Percentiles rank a stretch among this genome's conserved stretches.
These are phyloP conservation scores for Drosophila nasuta DNA, from an alignment of 1,140 invertebrate species.

Conservation along the genomic window DNA sequence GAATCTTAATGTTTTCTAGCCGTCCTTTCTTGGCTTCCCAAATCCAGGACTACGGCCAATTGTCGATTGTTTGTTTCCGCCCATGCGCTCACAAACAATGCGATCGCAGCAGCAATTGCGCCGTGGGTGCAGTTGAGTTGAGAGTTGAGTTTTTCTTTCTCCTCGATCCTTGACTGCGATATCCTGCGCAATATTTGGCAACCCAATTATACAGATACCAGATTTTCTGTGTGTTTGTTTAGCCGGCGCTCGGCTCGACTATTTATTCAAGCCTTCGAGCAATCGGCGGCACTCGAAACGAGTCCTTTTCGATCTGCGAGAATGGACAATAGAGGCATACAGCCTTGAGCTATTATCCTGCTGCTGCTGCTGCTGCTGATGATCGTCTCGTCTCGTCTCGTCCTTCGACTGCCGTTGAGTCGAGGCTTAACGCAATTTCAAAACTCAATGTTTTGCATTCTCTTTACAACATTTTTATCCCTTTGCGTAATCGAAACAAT, in stretches of 20 bases:
- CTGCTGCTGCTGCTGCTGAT: neutral
- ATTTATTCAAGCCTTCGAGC: slow-evolving; percentile 69
- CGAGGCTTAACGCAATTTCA: slow-evolving; percentile 32
- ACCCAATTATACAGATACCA: slow-evolving; percentile 71
- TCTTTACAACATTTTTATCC: slow-evolving; percentile 34
- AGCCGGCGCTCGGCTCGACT: slow-evolving; percentile 56
- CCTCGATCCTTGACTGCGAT: slow-evolving; percentile 14
- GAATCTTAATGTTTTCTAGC: slow-evolving; percentile 44
- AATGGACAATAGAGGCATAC: slow-evolving; percentile 69
- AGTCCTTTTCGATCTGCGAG: neutral
- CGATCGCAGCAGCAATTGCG: slow-evolving; percentile 9
- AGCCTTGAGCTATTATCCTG: slow-evolving; percentile 80
- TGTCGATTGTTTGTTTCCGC: slow-evolving; percentile 53
- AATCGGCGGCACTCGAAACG: neutral
- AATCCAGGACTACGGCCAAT: slow-evolving; percentile 47
- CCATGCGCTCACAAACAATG: slow-evolving; percentile 11
- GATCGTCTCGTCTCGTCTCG: too few species aligned
- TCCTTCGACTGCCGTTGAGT: neutral
- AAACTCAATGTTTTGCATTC: slow-evolving; percentile 49
- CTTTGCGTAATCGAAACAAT: slow-evolving; percentile 79
- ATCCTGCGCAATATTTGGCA: slow-evolving; percentile 74
- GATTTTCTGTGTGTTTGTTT: slow-evolving; percentile 53
- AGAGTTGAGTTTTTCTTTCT: neutral
- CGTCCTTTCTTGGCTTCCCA: slow-evolving; percentile 34
- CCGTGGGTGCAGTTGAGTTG: slow-evolving; percentile 32